phyloP scores from a whole-genome alignment of 2,113 vertebrate species.

The Vulpes ferrilata region DNA sequence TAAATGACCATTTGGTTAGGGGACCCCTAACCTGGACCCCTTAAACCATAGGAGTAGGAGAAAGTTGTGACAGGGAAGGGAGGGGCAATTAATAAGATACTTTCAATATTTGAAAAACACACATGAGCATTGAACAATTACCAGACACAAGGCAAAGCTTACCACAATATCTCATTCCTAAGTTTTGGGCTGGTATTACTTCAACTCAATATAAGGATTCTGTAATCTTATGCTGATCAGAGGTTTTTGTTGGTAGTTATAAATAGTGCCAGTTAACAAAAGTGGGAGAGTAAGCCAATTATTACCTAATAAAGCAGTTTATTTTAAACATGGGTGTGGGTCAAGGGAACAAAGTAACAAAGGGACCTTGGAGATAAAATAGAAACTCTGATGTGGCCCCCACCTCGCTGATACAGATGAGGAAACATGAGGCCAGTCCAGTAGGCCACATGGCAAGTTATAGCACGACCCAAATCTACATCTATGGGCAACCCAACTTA shows the following conservation, averaged over 20 bases:
- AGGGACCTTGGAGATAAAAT: slow-evolving; percentile 59
- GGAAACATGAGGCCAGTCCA: not conserved
- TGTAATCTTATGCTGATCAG: slow-evolving; percentile 63
- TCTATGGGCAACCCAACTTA: not conserved
- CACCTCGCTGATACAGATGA: not conserved
- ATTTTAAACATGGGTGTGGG: slow-evolving; percentile 77
- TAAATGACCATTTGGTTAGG: not conserved
- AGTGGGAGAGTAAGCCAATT: slow-evolving; percentile 64
- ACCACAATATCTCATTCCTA: slow-evolving; percentile 42
- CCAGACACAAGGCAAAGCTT: slow-evolving; percentile 49
- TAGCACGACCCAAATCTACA: not conserved
- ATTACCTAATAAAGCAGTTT: slow-evolving; percentile 74
- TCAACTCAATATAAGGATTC: slow-evolving; percentile 49
- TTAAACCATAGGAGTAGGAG: not conserved
- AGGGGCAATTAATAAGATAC: slow-evolving; percentile 8
- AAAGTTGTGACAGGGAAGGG: not conserved
- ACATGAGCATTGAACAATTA: not conserved
- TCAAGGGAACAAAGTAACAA: slow-evolving; percentile 71
- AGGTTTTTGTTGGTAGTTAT: slow-evolving; percentile 66
- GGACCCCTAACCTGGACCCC: not conserved
- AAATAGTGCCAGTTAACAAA: slow-evolving; percentile 78
- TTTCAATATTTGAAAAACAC: slow-evolving; percentile 41
- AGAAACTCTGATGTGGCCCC: not conserved
- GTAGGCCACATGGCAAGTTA: not conserved
- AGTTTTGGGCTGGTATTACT: slow-evolving; percentile 45